Evolutionary conservation across 2,888 invertebrate genomes (phyloP).

Genomic region (Epistrophella euchroma): DNA sequence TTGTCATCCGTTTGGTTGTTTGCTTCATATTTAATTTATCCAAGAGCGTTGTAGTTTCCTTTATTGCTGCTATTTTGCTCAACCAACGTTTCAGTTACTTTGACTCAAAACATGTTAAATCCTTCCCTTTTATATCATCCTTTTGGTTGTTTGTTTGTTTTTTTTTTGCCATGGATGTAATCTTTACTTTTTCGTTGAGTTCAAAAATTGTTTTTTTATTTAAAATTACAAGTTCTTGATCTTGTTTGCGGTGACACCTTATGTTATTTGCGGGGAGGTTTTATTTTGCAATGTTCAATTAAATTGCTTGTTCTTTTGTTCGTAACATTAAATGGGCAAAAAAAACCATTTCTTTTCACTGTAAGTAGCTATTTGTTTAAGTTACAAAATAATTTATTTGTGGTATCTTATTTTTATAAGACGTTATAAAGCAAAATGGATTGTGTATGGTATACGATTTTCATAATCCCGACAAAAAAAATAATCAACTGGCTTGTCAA

Average conservation of each 20-base stretch:
- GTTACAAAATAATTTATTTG: background rate
- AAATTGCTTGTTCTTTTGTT: conserved; percentile 23
- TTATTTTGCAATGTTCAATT: conserved; percentile 19
- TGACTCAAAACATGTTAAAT: conserved; percentile 43
- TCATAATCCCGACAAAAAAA: too few species aligned
- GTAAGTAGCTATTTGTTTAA: background rate
- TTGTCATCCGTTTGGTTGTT: conserved; percentile 57
- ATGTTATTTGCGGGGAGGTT: conserved; percentile 44
- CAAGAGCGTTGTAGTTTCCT: conserved; percentile 47
- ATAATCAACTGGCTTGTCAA: too few species aligned
- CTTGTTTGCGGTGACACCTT: conserved; percentile 47
- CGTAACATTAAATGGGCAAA: conserved; percentile 36
- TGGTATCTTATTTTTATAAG: background rate
- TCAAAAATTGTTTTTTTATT: conserved; percentile 26
- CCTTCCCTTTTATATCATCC: conserved; percentile 5
- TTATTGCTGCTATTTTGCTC: conserved; percentile 43
- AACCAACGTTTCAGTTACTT: conserved; percentile 26
- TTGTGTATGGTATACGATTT: background rate
- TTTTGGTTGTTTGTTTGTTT: background rate
- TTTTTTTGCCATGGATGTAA: background rate
- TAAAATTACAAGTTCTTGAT: conserved; percentile 29
- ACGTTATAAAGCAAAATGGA: too few species aligned
- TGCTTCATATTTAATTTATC: conserved; percentile 60
- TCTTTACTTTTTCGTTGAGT: background rate
- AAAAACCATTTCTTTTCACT: conserved; percentile 14